phyloP scores from a whole-genome alignment of 2,113 vertebrate species.

The Psophia crepitans region DNA sequence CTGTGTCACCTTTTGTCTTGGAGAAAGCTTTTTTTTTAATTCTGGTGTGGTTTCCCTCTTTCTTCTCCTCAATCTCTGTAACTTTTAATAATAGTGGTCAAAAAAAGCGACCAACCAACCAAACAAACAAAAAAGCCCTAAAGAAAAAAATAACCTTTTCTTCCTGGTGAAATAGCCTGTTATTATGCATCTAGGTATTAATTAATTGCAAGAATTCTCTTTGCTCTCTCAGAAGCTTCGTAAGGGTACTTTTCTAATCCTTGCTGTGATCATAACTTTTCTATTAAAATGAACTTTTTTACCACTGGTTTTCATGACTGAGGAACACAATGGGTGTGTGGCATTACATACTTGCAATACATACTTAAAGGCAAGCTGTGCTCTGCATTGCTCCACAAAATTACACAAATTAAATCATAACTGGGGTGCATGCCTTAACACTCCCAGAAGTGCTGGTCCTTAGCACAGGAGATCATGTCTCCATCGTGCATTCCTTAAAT shows the following conservation, averaged over 20 bases:
- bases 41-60: not conserved
- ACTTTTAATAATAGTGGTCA: not conserved
- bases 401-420: not conserved
- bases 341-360: rapidly evolving
- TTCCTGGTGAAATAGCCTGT: not conserved
- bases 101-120: too few species aligned
- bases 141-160: not conserved
- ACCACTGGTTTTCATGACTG: not conserved
- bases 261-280: not conserved
- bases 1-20: not conserved
- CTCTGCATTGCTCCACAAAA: not conserved
- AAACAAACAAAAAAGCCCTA: too few species aligned
- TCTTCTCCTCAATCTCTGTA: not conserved
- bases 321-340: not conserved
- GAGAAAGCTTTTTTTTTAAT: not conserved
- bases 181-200: not conserved
- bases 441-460: not conserved
- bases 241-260: not conserved
- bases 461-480: not conserved
- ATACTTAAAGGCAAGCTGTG: not conserved
- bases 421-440: not conserved
- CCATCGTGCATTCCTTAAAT: not conserved
- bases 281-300: not conserved
- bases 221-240: not conserved
- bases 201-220: not conserved